A percentile compares a stretch with the other conserved stretches of the same genome.
These are phyloP conservation scores for Lophotis ruficrista DNA, from an alignment of 2,113 vertebrate species.

Conservation along the genomic window DNA sequence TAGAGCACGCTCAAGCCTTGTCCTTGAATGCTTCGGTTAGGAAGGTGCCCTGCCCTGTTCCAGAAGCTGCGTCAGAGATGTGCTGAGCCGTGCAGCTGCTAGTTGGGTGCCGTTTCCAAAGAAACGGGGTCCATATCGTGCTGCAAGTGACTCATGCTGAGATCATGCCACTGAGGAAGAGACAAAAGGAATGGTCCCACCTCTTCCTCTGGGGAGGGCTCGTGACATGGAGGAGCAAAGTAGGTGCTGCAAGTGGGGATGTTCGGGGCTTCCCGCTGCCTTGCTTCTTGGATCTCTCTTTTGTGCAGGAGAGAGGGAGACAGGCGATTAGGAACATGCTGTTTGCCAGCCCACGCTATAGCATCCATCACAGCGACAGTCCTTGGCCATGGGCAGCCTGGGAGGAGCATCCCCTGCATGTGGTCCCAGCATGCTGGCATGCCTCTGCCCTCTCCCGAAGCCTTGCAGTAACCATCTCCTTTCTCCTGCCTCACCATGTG, in stretches of 20 bases:
- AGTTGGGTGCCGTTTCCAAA: conserved; percentile 24
- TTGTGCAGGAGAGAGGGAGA: background rate
- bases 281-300: background rate
- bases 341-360: background rate
- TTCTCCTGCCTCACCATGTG: background rate
- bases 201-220: conserved; percentile 17
- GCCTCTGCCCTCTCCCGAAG: background rate
- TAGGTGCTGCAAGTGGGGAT: background rate
- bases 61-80: conserved; percentile 49
- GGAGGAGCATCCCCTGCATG: background rate
- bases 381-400: background rate
- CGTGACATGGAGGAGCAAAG: background rate
- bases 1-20: conserved; percentile 54
- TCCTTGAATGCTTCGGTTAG: conserved; percentile 46
- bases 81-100: conserved; percentile 71
- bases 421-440: background rate
- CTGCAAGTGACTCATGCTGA: conserved; percentile 45
- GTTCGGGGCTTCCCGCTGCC: background rate
- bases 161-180: conserved; percentile 27
- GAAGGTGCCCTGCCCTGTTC: conserved; percentile 66
- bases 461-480: background rate
- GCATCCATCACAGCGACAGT: conserved; percentile 21
- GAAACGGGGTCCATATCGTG: conserved; percentile 41
- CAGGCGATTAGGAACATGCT: background rate
- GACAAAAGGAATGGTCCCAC: background rate